These are phyloP conservation scores for Drosophila sucinea DNA, from an alignment of 1,140 invertebrate species.

Conservation along the genomic window DNA sequence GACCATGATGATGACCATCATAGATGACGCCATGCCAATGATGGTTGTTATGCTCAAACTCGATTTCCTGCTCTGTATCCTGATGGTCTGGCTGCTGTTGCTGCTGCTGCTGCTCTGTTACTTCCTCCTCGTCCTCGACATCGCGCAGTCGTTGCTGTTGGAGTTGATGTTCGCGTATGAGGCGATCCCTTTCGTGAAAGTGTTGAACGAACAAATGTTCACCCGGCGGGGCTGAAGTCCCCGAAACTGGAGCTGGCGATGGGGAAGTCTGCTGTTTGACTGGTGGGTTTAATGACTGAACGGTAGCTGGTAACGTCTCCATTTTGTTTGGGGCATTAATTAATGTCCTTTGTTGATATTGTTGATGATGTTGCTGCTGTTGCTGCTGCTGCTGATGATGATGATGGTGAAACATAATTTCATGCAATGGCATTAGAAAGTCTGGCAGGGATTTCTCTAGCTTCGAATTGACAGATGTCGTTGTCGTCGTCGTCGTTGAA, in stretches of 20 bases:
- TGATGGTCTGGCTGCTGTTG: slow-evolving; percentile 14
- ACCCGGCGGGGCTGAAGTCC: slow-evolving; percentile 52
- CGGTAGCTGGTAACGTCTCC: slow-evolving; percentile 32
- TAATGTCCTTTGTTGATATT: slow-evolving; percentile 64
- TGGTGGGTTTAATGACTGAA: slow-evolving; percentile 71
- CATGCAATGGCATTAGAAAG: slow-evolving; percentile 73
- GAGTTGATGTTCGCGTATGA: slow-evolving; percentile 81
- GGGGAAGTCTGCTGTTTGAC: slow-evolving; percentile 39
- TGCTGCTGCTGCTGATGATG: slow-evolving; percentile 53
- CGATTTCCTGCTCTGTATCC: slow-evolving; percentile 25
- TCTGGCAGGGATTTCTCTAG: slow-evolving; percentile 74
- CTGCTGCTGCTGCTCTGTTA: slow-evolving; percentile 22
- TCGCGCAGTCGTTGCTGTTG: slow-evolving; percentile 74
- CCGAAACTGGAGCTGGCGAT: slow-evolving; percentile 51
- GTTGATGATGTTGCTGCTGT: slow-evolving; percentile 53
- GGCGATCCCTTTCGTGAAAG: slow-evolving; percentile 82
- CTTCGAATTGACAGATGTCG: slow-evolving; percentile 53
- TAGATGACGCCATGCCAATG: slow-evolving; percentile 80
- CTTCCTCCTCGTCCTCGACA: slow-evolving; percentile 52
- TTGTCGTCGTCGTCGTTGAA: slow-evolving; percentile 47
- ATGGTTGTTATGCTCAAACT: slow-evolving; percentile 69
- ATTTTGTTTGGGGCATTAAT: slow-evolving; percentile 52
- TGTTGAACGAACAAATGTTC: slow-evolving; percentile 77
- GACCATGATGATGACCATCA: slow-evolving; percentile 59
- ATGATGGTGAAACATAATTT: slow-evolving; percentile 74